A percentile compares a stretch with the other conserved stretches of the same genome.
phyloP scores from a whole-genome alignment of 1,140 invertebrate species.

The Microplitis mediator region DNA sequence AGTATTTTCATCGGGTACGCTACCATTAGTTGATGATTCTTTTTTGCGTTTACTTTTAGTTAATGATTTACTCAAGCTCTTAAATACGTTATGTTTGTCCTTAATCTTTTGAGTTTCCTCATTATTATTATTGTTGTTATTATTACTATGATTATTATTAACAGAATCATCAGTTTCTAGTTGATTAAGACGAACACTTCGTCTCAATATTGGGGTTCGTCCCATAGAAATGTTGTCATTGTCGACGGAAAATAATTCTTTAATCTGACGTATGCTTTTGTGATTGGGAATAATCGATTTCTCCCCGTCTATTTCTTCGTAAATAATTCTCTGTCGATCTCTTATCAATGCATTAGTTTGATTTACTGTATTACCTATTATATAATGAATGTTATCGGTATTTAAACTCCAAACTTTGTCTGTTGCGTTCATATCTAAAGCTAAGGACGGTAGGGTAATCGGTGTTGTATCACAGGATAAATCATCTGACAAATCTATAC shows the following conservation, averaged over 20 bases:
- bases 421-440: conserved; percentile 49
- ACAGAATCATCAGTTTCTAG: conserved; percentile 48
- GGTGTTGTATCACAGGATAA: conserved; percentile 40
- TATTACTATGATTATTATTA: conserved; percentile 5
- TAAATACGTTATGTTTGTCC: conserved; percentile 23
- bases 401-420: conserved; percentile 53
- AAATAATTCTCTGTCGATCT: conserved; percentile 3
- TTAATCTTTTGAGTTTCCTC: conserved; percentile 20
- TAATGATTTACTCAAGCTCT: conserved; percentile 35
- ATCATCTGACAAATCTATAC: conserved; percentile 55
- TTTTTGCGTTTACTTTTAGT: conserved; percentile 43
- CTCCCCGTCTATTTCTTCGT: conserved; percentile 6
- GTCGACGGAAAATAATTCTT: conserved; percentile 40
- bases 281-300: neutral
- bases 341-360: conserved; percentile 29
- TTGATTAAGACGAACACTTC: conserved; percentile 54
- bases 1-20: conserved; percentile 42
- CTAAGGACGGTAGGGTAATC: conserved; percentile 44
- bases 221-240: conserved; percentile 28
- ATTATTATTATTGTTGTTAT: conserved; percentile 8
- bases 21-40: conserved; percentile 42
- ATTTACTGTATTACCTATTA: conserved; percentile 40
- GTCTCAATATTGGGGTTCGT: conserved; percentile 44
- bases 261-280: conserved; percentile 34
- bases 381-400: conserved; percentile 48